These are phyloP conservation scores for Drosophila hydei DNA, from an alignment of 1,140 invertebrate genomes.

Conservation along the genomic window DNA sequence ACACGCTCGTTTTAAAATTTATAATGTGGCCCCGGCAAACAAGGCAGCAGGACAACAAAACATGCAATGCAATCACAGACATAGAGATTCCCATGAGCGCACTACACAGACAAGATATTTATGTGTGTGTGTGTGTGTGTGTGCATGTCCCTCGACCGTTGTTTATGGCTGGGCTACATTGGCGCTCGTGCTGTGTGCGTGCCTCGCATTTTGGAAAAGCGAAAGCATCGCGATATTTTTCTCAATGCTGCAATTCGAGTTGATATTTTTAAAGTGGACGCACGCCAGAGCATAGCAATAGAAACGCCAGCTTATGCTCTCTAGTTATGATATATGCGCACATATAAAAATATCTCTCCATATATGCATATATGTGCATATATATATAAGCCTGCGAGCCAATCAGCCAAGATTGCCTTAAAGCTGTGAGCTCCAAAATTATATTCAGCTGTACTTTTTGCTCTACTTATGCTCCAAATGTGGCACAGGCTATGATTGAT, in stretches of 20 bases:
- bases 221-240: slow-evolving; percentile 61
- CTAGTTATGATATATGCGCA: slow-evolving; percentile 26
- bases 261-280: slow-evolving; percentile 76
- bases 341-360: too few species aligned
- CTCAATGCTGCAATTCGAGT: slow-evolving; percentile 73
- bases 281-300: slow-evolving; percentile 11
- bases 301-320: slow-evolving; percentile 24
- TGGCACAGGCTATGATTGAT: not conserved
- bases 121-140: slow-evolving; percentile 19
- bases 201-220: slow-evolving; percentile 69
- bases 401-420: slow-evolving; percentile 26
- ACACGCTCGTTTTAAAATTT: slow-evolving; percentile 77
- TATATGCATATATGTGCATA: slow-evolving; percentile 8
- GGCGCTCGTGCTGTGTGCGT: slow-evolving; percentile 63
- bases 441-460: too few species aligned
- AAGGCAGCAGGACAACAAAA: slow-evolving; percentile 55
- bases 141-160: slow-evolving; percentile 60
- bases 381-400: slow-evolving; percentile 11
- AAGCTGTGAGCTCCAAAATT: too few species aligned
- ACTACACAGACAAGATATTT: slow-evolving; percentile 7
- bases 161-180: slow-evolving; percentile 70
- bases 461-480: not conserved
- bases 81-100: slow-evolving; percentile 70
- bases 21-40: slow-evolving; percentile 63
- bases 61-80: slow-evolving; percentile 81